A percentile compares a stretch with the other conserved stretches of the same genome.
phyloP scores from a whole-genome alignment of 2,113 vertebrate genomes.

The Casuarius casuarius region DNA sequence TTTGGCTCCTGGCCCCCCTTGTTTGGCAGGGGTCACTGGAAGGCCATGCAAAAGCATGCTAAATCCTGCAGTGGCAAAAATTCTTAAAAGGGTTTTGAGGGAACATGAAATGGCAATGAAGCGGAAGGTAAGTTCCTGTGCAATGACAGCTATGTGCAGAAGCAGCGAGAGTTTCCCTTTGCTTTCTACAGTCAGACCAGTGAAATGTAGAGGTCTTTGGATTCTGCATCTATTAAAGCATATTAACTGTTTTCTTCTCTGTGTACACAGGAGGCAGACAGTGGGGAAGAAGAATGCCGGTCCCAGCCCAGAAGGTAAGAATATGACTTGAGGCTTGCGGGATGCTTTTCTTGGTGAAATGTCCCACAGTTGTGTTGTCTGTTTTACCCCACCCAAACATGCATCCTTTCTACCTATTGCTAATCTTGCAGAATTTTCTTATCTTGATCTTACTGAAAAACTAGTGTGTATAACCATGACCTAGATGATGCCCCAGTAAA shows the following conservation, averaged over 20 bases:
- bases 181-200: not conserved
- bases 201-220: not conserved
- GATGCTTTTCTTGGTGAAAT: not conserved
- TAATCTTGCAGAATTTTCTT: not conserved
- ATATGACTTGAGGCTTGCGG: not conserved
- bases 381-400: not conserved
- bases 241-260: slow-evolving; percentile 57
- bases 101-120: slow-evolving; percentile 34
- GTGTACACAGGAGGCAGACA: slow-evolving; percentile 88
- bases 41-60: not conserved
- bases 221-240: not conserved
- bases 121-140: slow-evolving; percentile 11
- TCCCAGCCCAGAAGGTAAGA: slow-evolving; percentile 93
- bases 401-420: not conserved
- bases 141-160: slow-evolving; percentile 10
- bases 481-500: not conserved
- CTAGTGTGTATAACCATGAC: not conserved
- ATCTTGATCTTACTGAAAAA: not conserved
- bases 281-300: slow-evolving; percentile 92
- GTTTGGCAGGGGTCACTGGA: slow-evolving; percentile 23
- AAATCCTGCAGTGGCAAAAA: not conserved
- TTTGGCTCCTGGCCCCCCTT: not conserved
- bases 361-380: not conserved
- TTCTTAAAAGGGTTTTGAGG: not conserved
- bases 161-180: not conserved